phyloP scores from a whole-genome alignment of 37 sponge, comb jelly and placozoan genomes.

The Cliona cf. orientalis region DNA sequence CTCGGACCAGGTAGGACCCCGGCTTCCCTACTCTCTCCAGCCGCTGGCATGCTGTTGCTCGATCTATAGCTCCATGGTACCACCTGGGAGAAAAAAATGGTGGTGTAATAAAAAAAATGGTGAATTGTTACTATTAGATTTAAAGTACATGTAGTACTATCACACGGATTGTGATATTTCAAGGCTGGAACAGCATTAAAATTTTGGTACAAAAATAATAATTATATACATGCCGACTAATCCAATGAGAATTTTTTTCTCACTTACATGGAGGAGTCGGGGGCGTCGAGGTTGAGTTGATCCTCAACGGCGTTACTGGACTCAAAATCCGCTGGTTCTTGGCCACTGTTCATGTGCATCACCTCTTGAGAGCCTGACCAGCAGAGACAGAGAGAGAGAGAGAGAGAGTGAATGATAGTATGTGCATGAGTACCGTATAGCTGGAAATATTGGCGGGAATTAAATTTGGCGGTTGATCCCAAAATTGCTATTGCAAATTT shows the following conservation, averaged over 20 bases:
- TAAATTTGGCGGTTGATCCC: too few relatives aligned
- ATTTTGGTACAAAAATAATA: neutral
- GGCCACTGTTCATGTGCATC: neutral
- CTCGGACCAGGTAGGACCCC: constrained; percentile 78
- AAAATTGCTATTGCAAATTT: too few relatives aligned
- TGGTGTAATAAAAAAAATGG: neutral
- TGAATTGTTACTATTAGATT: neutral
- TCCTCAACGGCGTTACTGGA: neutral
- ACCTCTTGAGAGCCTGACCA: neutral
- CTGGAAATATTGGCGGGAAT: too few relatives aligned
- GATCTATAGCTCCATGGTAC: constrained; percentile 79
- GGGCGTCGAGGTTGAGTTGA: constrained; percentile 9
- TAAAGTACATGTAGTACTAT: neutral
- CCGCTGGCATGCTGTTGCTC: constrained; percentile 46
- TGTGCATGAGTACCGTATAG: too few relatives aligned
- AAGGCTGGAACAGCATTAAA: too few relatives aligned
- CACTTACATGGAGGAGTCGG: constrained; percentile 10
- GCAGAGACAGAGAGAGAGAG: neutral
- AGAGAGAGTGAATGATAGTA: neutral
- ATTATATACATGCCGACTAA: neutral
- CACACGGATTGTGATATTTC: neutral
- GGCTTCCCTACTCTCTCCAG: constrained; percentile 30
- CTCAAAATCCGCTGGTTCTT: neutral
- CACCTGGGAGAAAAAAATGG: constrained; percentile 82
- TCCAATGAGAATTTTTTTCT: neutral